Evolutionary conservation across 2,113 vertebrate species (phyloP).

Genomic region (Gallinago jamesoni): DNA sequence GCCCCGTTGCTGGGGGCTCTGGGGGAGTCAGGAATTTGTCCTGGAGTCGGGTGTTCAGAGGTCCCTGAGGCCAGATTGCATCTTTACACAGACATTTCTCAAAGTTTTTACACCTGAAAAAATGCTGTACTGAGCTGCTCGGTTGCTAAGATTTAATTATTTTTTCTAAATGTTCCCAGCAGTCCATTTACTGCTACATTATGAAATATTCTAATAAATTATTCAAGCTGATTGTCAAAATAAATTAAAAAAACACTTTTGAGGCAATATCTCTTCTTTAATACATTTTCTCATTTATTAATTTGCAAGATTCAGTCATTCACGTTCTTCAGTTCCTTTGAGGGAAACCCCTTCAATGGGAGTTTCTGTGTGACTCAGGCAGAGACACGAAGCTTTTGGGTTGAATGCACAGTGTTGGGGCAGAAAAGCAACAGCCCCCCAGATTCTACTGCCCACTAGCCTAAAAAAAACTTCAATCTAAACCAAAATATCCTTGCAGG

Average conservation of each 20-base stretch:
- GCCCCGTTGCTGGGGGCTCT: background rate
- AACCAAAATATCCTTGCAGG: background rate
- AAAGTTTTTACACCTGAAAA: background rate
- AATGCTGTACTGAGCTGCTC: too few relatives aligned
- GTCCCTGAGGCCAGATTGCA: background rate
- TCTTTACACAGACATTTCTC: background rate
- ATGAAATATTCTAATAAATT: constrained; percentile 46
- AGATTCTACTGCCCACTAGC: background rate
- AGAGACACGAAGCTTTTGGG: background rate
- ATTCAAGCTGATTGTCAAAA: constrained; percentile 50
- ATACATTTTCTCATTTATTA: background rate
- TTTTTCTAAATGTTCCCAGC: constrained; percentile 21
- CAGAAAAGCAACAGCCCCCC: background rate
- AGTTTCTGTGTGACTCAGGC: background rate
- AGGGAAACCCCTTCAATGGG: background rate
- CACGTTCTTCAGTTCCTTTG: background rate
- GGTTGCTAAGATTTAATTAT: too few relatives aligned
- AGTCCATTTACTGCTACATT: constrained; percentile 39
- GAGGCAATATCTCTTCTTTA: constrained; percentile 35
- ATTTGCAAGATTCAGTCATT: background rate
- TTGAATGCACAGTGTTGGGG: rapidly evolving
- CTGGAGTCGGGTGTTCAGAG: background rate
- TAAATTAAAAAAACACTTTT: constrained; percentile 47
- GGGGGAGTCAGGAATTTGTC: rapidly evolving
- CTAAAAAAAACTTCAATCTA: background rate